Evolutionary conservation across 2,797 vertebrate genomes (phyloP), one percentile per base, ranked within the genome.

Genomic region (Macropus fuliginosus): DNA sequence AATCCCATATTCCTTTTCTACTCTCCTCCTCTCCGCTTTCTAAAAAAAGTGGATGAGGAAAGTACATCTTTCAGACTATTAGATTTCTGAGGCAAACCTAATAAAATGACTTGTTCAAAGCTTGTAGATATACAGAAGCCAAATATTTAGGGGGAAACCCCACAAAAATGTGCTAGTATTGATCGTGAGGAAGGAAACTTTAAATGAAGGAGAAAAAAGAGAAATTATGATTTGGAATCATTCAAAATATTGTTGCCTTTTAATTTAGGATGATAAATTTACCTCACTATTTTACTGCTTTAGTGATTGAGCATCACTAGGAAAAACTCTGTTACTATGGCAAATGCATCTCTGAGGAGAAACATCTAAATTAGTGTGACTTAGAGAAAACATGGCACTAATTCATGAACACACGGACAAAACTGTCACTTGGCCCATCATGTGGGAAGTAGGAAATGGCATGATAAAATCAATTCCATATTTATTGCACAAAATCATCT

Each of bases 151-250:
- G 27, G 92, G 34, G 95, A 55, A n/a, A 94, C 94, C 31, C 52
- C 55, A n/a, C 55, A 28, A 95, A 91, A 90, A 56, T 94, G 54
- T 90, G 94, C 91, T 92, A 92, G 56, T 92, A 93, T 91, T 96
- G 97, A 94, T 92, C 34, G 92, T 94, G 56, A 56, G 27, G 90
- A 87, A 94, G 95, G 92, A 57, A 92, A 74, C 92, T 95, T 96
- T 95, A 95, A 96, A 93, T 93, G 94, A 92, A 96, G 91, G 50
- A 95, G 91, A 93, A 89, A 90, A 94, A 96, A 91, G 92, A 90
- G 55, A 97, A 95, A 90, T 90, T 91, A 96, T 94, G 94, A 52
- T 93, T 96, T 94, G 94, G 74, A 57, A 1, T 93, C 40, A 94
- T 93, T 97, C 81, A 92, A 56, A 89, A 94, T 52, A 91, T 90